Conservation (phyloP, 2,113 vertebrate genomes). For the Nipponia nippon region DNA sequence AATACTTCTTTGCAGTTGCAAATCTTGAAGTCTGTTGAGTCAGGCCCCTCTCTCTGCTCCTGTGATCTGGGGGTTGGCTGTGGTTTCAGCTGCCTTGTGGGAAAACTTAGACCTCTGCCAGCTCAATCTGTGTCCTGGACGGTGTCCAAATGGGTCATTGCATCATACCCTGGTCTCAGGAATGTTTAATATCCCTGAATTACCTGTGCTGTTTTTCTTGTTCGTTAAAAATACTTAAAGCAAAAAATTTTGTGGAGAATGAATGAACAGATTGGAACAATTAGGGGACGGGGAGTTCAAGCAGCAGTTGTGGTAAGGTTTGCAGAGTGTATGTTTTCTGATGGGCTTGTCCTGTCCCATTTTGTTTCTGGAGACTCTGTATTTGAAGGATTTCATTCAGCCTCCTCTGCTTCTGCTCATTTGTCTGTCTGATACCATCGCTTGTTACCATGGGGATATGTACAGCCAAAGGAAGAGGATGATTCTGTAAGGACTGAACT, state of each 20-base stretch:
- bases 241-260: background rate
- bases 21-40: background rate
- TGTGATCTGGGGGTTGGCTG: background rate
- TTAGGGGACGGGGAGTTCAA: background rate
- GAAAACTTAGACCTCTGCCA: background rate
- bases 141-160: background rate
- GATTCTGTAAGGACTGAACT: background rate
- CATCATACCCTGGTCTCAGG: background rate
- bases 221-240: background rate
- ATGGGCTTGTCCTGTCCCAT: background rate
- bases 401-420: background rate
- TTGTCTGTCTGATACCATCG: background rate
- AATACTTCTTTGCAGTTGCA: background rate
- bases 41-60: background rate
- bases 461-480: conserved; percentile 5
- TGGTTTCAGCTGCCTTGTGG: background rate
- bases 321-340: background rate
- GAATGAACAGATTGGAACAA: accelerated
- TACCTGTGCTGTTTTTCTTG: background rate
- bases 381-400: background rate
- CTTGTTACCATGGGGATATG: conserved; percentile 56
- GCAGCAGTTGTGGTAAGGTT: background rate
- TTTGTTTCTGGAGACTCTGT: background rate
- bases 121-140: background rate
- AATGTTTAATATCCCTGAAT: background rate